These are phyloP conservation scores for Aspidoscelis tigris DNA, from an alignment of 2,113 vertebrate species.

Conservation along the genomic window DNA sequence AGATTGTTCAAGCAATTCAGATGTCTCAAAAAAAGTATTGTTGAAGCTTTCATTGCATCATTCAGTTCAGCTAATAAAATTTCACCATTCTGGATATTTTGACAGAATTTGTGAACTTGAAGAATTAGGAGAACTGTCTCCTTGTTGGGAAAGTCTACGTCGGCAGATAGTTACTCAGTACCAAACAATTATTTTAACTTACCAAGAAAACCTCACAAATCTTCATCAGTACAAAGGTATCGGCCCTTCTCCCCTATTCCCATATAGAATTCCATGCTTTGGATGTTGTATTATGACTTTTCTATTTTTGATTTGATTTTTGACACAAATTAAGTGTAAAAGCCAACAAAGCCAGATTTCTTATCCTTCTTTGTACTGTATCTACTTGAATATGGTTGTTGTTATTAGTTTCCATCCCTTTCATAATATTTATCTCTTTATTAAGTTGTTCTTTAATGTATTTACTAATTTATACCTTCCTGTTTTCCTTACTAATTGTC, in stretches of 20 bases:
- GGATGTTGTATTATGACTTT: not conserved
- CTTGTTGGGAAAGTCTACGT: constrained; percentile 96
- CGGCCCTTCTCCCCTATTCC: constrained; percentile 18
- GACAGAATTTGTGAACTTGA: constrained; percentile 94
- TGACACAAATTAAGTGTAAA: no score
- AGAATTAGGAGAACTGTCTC: constrained; percentile 94
- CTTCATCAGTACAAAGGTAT: constrained; percentile 93
- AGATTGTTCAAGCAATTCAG: not conserved
- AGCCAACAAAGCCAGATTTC: no score
- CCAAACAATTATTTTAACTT: constrained; percentile 90
- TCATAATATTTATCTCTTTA: no score
- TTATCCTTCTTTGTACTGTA: no score
- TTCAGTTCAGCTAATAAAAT: not conserved
- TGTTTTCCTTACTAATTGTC: no score
- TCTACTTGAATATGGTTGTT: no score
- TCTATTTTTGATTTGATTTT: no score
- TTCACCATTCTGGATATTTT: not conserved
- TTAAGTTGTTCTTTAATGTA: no score
- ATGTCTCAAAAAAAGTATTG: not conserved
- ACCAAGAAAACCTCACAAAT: constrained; percentile 92
- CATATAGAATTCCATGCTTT: accelerated
- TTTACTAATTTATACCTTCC: no score
- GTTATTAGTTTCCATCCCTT: no score
- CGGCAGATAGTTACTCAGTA: constrained; percentile 95
- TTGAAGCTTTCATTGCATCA: not conserved